phyloP scores from a whole-genome alignment of 2,888 invertebrate genomes.

The Crepidodera aurea region DNA sequence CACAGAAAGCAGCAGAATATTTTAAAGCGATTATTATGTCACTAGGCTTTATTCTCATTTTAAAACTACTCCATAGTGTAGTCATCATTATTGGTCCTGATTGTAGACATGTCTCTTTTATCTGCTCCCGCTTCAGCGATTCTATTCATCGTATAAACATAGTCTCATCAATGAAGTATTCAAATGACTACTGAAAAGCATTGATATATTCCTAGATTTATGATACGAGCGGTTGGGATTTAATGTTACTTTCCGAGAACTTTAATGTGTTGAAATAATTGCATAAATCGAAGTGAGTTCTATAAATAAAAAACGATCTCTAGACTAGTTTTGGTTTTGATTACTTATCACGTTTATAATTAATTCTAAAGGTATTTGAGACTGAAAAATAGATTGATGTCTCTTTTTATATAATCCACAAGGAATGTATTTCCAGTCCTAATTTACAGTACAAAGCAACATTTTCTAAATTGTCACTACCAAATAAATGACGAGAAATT shows the following conservation, averaged over 20 bases:
- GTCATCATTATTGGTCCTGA: slow-evolving; percentile 26
- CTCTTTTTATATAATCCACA: too few species aligned
- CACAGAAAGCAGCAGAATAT: background rate
- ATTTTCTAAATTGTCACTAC: too few species aligned
- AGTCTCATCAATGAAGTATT: slow-evolving; percentile 16
- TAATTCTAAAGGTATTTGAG: too few species aligned
- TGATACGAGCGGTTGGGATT: background rate
- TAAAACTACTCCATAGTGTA: slow-evolving; percentile 18
- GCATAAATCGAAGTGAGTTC: background rate
- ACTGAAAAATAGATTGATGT: too few species aligned
- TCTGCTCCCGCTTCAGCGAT: slow-evolving; percentile 25
- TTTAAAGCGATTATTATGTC: slow-evolving; percentile 9
- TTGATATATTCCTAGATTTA: slow-evolving; percentile 3
- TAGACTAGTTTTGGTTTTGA: too few species aligned
- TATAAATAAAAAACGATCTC: too few species aligned
- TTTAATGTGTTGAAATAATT: background rate
- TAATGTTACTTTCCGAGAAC: background rate
- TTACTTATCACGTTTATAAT: too few species aligned
- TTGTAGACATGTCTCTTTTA: slow-evolving; percentile 28
- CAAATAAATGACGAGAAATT: too few species aligned
- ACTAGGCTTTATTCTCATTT: slow-evolving; percentile 17
- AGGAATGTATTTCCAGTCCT: too few species aligned
- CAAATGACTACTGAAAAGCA: slow-evolving; percentile 17
- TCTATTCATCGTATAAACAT: slow-evolving; percentile 28
- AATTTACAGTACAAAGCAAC: too few species aligned